Conservation (phyloP, 1,140 invertebrate species). For the Mamestra configurata region DNA sequence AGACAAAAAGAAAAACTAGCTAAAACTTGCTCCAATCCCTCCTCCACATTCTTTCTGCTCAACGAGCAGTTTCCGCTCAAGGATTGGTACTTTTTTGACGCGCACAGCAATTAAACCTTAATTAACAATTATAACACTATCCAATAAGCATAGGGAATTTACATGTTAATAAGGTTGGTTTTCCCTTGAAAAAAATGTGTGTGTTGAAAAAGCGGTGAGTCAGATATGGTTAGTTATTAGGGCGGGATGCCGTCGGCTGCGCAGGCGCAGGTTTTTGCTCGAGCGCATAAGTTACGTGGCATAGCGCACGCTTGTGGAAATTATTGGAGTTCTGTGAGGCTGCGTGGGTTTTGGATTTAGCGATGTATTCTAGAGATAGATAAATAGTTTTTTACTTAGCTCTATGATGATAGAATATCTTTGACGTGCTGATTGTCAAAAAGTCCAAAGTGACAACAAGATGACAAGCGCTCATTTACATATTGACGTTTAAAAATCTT, state of each 20-base stretch:
- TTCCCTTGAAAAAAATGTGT: conserved; percentile 43
- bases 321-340: conserved; percentile 22
- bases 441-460: no score
- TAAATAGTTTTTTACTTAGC: not conserved
- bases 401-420: no score
- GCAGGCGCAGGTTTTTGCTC: conserved; percentile 63
- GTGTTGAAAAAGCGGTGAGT: conserved; percentile 63
- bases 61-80: conserved; percentile 1
- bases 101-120: conserved; percentile 53
- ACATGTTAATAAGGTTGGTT: conserved; percentile 42
- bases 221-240: conserved; percentile 76
- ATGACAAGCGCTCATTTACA: no score
- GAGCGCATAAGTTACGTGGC: conserved; percentile 50
- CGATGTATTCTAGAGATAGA: not conserved
- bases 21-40: not conserved
- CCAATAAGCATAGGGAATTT: conserved; percentile 53
- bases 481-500: no score
- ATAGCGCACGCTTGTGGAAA: conserved; percentile 59
- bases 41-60: conserved; percentile 14
- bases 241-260: conserved; percentile 64
- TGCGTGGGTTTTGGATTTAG: conserved; percentile 4
- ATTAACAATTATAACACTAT: conserved; percentile 59
- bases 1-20: not conserved
- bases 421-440: no score
- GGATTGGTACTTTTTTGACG: conserved; percentile 45